These are phyloP conservation scores for Holcopasites calliopsidis DNA, from an alignment of 1,140 invertebrate genomes.

Conservation along the genomic window DNA sequence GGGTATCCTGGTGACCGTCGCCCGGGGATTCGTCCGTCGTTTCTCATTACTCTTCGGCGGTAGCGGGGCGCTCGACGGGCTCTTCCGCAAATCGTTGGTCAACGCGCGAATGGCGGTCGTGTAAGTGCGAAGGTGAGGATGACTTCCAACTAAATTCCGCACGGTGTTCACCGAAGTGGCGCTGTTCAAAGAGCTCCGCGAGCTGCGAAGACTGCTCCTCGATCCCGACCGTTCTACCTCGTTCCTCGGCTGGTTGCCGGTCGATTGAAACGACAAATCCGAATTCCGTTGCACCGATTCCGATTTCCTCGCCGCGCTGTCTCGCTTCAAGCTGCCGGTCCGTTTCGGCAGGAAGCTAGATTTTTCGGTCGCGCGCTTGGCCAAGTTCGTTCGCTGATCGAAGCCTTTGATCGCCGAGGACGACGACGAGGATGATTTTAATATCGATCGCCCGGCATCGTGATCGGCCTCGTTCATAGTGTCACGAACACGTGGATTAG, in stretches of 20 bases:
- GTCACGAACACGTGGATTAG: neutral
- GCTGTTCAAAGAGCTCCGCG: constrained; percentile 90
- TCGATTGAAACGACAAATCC: neutral
- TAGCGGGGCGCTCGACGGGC: constrained; percentile 47
- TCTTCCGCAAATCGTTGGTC: constrained; percentile 74
- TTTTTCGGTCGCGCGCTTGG: constrained; percentile 38
- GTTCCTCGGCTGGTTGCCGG: constrained; percentile 43
- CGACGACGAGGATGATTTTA: neutral
- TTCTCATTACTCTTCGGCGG: constrained; percentile 73
- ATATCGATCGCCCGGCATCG: neutral
- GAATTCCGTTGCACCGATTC: constrained; percentile 45
- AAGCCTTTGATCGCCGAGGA: constrained; percentile 3
- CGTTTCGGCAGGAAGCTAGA: constrained; percentile 72
- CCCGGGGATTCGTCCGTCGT: constrained; percentile 60
- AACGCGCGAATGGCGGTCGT: constrained; percentile 75
- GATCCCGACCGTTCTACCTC: constrained; percentile 84
- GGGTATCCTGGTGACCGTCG: constrained; percentile 79
- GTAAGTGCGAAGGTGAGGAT: constrained; percentile 70
- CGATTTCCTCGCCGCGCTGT: constrained; percentile 57
- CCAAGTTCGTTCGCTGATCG: constrained; percentile 29
- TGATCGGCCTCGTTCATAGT: neutral
- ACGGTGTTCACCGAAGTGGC: constrained; percentile 90
- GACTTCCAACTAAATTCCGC: constrained; percentile 81
- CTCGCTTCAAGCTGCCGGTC: constrained; percentile 65
- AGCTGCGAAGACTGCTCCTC: constrained; percentile 88